phyloP scores from a whole-genome alignment of 2,113 vertebrate species.

The Bos taurus region DNA sequence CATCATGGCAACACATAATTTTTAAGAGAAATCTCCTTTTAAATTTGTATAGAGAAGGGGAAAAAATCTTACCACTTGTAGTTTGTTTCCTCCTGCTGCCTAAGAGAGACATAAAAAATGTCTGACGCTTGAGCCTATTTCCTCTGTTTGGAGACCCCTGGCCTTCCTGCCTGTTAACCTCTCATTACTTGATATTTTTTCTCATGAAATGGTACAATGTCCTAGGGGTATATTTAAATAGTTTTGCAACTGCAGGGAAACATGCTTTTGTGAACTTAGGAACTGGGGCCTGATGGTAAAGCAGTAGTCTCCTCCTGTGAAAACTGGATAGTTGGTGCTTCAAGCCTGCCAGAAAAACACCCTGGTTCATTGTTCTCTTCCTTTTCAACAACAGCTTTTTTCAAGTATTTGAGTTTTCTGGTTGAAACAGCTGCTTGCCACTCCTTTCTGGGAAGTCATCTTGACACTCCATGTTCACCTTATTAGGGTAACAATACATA shows the following conservation, averaged over 20 bases:
- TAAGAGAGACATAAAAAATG: background rate
- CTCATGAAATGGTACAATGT: background rate
- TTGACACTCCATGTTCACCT: background rate
- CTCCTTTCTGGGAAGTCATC: background rate
- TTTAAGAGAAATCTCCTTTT: background rate
- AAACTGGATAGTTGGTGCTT: background rate
- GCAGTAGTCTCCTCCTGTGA: background rate
- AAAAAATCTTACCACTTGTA: background rate
- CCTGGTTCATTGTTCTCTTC: background rate
- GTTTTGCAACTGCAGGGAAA: background rate
- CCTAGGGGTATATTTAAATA: background rate
- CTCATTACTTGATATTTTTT: background rate
- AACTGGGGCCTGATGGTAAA: background rate
- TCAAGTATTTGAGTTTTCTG: background rate
- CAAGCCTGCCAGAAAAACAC: background rate
- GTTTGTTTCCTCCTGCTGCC: background rate
- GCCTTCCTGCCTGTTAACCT: background rate
- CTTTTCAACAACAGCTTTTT: background rate
- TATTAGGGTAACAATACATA: background rate
- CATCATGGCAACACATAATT: background rate
- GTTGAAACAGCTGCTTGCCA: background rate
- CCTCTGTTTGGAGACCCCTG: background rate
- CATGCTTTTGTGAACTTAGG: background rate
- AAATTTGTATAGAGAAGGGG: background rate
- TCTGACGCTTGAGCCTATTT: background rate